Base-by-base conservation (phyloP, 2,888 invertebrate species). In the Saturnia japonica region DNA sequence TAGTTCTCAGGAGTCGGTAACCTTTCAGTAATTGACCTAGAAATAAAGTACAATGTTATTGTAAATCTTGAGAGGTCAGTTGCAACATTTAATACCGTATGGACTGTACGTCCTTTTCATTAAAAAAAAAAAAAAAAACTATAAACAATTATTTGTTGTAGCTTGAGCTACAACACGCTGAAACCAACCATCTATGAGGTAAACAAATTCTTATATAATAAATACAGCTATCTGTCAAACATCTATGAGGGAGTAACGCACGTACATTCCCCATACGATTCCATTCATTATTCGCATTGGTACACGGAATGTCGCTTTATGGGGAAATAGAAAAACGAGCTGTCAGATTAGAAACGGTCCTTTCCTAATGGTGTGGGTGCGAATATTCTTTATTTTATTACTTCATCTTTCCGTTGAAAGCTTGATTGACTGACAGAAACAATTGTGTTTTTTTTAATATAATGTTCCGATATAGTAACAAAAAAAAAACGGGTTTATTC, bases 321-420 rank as follows among this genome's bases (percentile, higher is more conserved):
- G 62, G 68, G 71, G 68, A 68, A 68, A 64, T 71, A 62, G 71
- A 71, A 71, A 68, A 71, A 71, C 71, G 68, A 67, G 70, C 66
- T 67, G 67, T 70, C 70, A 66, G 70, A 70, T 70, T 70, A 67
- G 54, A 40, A 54, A 40, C 42, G 47, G 64, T 19, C 51, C 19
- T 54, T 51, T 28, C 51, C 54, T 67, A 66, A 54, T 51, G 40
- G 25, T 22, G 42, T 28, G 51, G 22, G 66, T 22, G 42, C 7
- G 66, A 51, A 28, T 67, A 42, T 57, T 67, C 51, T 42, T 22
- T 34, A 51, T 68, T 68, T 68, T 68, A 54, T 57, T 51, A 51
- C 40, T 19, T 40, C 64, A 64, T 64, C 57, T 64, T 40, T 9
- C 11, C n/a, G 40, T 64, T 19, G 19, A 40, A 40, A 40, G 40